Evolutionary conservation across 2,888 invertebrate genomes (phyloP).

Genomic region (Furcula furcula): DNA sequence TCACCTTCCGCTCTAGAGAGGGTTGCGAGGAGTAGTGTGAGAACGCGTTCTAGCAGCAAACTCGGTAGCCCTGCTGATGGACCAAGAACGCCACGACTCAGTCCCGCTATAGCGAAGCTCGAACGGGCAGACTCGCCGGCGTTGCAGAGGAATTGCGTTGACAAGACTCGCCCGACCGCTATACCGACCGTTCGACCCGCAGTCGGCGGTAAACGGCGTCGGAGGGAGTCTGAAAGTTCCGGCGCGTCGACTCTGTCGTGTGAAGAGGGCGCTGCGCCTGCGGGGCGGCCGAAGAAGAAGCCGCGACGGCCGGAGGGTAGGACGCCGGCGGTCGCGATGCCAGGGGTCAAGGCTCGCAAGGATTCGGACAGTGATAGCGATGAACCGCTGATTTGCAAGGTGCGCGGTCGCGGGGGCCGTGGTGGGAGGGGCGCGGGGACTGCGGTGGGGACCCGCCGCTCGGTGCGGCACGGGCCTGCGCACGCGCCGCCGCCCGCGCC

Average conservation of each 20-base stretch:
- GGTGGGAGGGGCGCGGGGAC: constrained; percentile 16
- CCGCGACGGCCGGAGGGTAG: constrained; percentile 59
- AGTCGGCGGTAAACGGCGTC: constrained; percentile 84
- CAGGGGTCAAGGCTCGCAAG: constrained; percentile 77
- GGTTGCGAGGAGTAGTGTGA: constrained; percentile 77
- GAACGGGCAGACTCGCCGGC: constrained; percentile 66
- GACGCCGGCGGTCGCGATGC: constrained; percentile 67
- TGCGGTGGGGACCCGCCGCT: constrained; percentile 79
- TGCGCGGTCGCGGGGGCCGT: constrained; percentile 68
- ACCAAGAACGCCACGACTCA: constrained; percentile 67
- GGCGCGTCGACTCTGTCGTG: constrained; percentile 84
- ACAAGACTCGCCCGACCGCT: constrained; percentile 47
- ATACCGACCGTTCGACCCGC: constrained; percentile 69
- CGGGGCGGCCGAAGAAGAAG: constrained; percentile 62
- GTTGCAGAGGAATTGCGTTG: constrained; percentile 51
- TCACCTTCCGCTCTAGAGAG: constrained; percentile 73
- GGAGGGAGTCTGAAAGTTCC: constrained; percentile 90
- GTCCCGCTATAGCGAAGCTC: constrained; percentile 56
- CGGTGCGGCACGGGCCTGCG: constrained; percentile 73
- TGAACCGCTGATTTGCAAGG: constrained; percentile 89
- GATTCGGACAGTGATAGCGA: constrained; percentile 91
- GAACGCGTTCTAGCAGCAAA: constrained; percentile 86
- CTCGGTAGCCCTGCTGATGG: constrained; percentile 84
- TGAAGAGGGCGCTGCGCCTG: constrained; percentile 71
- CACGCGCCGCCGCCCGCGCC: constrained; percentile 46